Conservation (phyloP, 2,888 invertebrate genomes). For the Xestobium rufovillosum region DNA sequence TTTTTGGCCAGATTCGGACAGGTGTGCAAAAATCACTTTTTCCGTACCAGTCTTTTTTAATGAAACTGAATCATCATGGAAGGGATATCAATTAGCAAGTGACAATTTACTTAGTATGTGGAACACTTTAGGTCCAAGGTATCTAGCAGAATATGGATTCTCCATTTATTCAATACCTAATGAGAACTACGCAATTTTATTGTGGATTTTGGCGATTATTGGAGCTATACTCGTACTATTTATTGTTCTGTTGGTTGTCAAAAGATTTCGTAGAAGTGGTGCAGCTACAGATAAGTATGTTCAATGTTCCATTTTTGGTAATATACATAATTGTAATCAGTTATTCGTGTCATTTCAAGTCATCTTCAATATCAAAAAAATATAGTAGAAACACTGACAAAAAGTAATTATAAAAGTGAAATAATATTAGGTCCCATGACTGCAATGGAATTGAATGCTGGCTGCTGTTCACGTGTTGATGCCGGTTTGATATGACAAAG, state of each 20-base stretch:
- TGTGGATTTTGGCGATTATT: slow-evolving; percentile 6
- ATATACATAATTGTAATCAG: no score
- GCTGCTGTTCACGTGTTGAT: no score
- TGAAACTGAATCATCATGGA: slow-evolving; percentile 5
- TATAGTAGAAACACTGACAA: no score
- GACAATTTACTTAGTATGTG: slow-evolving; percentile 22
- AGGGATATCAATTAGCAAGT: slow-evolving; percentile 20
- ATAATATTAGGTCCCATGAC: no score
- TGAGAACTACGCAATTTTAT: slow-evolving; percentile 14
- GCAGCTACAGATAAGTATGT: neutral
- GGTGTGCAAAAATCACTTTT: slow-evolving; percentile 18
- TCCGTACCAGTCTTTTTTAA: slow-evolving; percentile 20
- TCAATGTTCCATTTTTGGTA: no score
- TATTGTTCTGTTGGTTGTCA: slow-evolving; percentile 10
- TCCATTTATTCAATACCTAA: slow-evolving; percentile 16
- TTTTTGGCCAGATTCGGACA: slow-evolving; percentile 21
- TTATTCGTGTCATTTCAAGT: no score
- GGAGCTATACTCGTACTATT: slow-evolving; percentile 7
- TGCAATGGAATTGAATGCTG: no score
- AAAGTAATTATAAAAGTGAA: no score
- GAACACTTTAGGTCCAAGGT: slow-evolving; percentile 13
- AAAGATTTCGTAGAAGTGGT: neutral
- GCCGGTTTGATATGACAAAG: no score
- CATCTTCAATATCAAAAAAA: no score
- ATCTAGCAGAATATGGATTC: slow-evolving; percentile 13